These are phyloP conservation scores for Synanceia verrucosa DNA, from an alignment of 2,797 vertebrate species.

Conservation along the genomic window DNA sequence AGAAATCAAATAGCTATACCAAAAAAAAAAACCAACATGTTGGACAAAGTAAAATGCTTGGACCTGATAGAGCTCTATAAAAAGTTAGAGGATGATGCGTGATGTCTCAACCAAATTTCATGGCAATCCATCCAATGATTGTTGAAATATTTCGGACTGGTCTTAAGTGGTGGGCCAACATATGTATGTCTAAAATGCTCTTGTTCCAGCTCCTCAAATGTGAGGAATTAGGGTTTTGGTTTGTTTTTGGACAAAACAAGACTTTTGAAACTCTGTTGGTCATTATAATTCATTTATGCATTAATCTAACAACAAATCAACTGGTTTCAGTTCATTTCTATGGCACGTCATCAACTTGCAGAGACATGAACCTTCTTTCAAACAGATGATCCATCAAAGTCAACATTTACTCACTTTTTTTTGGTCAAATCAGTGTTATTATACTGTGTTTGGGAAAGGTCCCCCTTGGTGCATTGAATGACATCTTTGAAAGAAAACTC, in stretches of 20 bases:
- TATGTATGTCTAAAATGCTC: neutral
- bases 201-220: neutral
- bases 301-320: neutral
- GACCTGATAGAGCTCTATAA: no score
- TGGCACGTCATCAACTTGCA: neutral
- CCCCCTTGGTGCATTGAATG: neutral
- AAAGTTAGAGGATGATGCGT: no score
- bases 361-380: neutral
- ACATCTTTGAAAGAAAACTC: no score
- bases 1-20: no score
- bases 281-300: neutral
- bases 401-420: neutral
- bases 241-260: neutral
- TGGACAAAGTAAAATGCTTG: no score
- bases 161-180: rapidly evolving
- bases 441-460: neutral
- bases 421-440: neutral
- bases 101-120: neutral
- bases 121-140: no score
- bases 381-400: neutral
- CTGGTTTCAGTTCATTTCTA: neutral
- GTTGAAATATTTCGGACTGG: no score
- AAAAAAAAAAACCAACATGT: no score
- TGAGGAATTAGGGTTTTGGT: neutral
- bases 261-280: neutral